phyloP scores from a whole-genome alignment of 2,888 invertebrate genomes.

The Drosophila recens region DNA sequence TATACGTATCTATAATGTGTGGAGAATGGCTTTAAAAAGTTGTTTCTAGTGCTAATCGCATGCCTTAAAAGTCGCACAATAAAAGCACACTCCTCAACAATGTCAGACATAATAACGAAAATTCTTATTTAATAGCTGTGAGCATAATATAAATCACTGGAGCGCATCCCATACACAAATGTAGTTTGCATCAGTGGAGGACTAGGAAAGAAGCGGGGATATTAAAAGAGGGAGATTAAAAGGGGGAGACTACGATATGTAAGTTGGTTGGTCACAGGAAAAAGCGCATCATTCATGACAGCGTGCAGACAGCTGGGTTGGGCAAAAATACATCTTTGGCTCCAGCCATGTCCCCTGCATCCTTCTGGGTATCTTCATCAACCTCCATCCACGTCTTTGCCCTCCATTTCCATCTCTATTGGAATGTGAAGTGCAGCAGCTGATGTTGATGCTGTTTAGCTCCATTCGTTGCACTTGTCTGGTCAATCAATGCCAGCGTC shows the following conservation, averaged over 20 bases:
- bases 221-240: background rate
- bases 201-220: background rate
- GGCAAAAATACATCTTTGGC: conserved; percentile 25
- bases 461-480: conserved; percentile 77
- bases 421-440: conserved; percentile 69
- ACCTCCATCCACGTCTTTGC: background rate
- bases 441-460: conserved; percentile 65
- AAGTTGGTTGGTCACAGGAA: conserved; percentile 65
- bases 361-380: background rate
- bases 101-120: conserved; percentile 65
- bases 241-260: conserved; percentile 10
- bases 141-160: conserved; percentile 61
- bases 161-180: conserved; percentile 46
- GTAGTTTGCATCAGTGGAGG: conserved; percentile 43
- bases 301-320: conserved; percentile 50
- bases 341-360: conserved; percentile 10
- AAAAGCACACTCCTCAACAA: conserved; percentile 42
- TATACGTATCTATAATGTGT: conserved; percentile 5
- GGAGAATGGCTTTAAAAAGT: conserved; percentile 55
- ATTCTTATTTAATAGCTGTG: conserved; percentile 71
- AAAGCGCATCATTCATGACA: conserved; percentile 74
- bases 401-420: conserved; percentile 1
- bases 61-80: conserved; percentile 63
- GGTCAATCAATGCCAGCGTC: conserved; percentile 76
- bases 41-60: conserved; percentile 19